Evolutionary conservation across 35 echinoderm and acorn worm genomes (phyloP).

Genomic region (Stichopus chloronotus): DNA sequence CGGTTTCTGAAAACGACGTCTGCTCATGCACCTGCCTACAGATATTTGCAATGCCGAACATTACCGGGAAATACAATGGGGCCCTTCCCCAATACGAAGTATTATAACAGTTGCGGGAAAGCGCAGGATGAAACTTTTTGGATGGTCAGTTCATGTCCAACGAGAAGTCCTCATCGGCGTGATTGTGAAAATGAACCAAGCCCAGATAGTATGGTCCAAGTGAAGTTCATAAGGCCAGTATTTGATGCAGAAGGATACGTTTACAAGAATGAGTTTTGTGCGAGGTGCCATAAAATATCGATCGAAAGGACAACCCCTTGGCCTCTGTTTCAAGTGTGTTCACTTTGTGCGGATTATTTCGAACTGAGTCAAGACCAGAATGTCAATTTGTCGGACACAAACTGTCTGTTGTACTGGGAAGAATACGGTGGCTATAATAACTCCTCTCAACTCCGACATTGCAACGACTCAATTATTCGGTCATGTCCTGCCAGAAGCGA

Average conservation of each 20-base stretch:
- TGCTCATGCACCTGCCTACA: no score
- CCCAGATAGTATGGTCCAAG: neutral
- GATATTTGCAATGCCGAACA: no score
- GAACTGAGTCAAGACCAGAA: neutral
- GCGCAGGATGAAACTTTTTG: no score
- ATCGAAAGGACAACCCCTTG: neutral
- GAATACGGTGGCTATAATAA: neutral
- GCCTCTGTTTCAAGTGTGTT: constrained; percentile 6
- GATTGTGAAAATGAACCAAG: neutral
- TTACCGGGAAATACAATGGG: no score
- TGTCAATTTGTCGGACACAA: neutral
- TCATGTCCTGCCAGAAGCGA: neutral
- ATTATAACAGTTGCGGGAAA: no score
- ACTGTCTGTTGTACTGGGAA: neutral
- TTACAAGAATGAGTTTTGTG: neutral
- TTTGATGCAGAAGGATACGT: neutral
- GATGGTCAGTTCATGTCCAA: no score
- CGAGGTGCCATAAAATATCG: neutral
- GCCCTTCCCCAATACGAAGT: no score
- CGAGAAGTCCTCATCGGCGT: no score
- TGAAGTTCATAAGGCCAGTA: neutral
- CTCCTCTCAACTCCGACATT: neutral
- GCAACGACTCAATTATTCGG: neutral
- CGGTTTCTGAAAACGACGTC: no score
- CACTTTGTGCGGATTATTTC: neutral